Evolutionary conservation across 2,888 invertebrate genomes (phyloP).

Genomic region (Plemyria rubiginata): DNA sequence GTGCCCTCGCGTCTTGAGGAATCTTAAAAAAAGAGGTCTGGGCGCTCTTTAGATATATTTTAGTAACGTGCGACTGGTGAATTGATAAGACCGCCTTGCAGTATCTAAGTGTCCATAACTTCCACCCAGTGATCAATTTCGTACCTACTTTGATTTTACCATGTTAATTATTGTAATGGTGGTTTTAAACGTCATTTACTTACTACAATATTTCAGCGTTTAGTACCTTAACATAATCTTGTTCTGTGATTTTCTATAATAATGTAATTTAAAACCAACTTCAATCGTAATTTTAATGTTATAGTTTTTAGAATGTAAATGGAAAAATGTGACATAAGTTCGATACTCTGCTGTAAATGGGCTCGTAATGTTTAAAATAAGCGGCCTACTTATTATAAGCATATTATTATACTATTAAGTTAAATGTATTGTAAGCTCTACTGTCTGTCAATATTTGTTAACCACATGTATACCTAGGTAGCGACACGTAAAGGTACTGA

Average conservation of each 20-base stretch:
- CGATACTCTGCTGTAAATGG: conserved; percentile 16
- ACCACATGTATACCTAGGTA: no score
- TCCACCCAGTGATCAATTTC: conserved; percentile 10
- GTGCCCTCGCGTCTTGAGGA: no score
- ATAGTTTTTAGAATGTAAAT: conserved; percentile 13
- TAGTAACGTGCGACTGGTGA: not conserved
- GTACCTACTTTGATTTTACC: no score
- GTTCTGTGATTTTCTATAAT: conserved; percentile 28
- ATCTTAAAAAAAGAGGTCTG: no score
- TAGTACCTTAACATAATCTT: conserved; percentile 17
- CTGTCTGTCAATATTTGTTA: not conserved
- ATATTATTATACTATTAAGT: not conserved
- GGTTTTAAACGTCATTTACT: not conserved
- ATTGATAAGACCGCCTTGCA: no score
- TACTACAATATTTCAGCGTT: conserved; percentile 1
- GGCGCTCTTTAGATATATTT: no score
- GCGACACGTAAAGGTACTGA: no score
- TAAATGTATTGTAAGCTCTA: conserved; percentile 2
- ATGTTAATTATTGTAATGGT: conserved; percentile 10
- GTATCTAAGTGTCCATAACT: not conserved
- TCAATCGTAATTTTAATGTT: conserved; percentile 10
- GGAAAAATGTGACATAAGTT: conserved; percentile 19
- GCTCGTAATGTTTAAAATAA: conserved; percentile 14
- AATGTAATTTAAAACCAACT: conserved; percentile 10
- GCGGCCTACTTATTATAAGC: conserved; percentile 1